These are phyloP conservation scores for Dolichopus griseipennis DNA, from an alignment of 2,888 invertebrate genomes.

Conservation along the genomic window DNA sequence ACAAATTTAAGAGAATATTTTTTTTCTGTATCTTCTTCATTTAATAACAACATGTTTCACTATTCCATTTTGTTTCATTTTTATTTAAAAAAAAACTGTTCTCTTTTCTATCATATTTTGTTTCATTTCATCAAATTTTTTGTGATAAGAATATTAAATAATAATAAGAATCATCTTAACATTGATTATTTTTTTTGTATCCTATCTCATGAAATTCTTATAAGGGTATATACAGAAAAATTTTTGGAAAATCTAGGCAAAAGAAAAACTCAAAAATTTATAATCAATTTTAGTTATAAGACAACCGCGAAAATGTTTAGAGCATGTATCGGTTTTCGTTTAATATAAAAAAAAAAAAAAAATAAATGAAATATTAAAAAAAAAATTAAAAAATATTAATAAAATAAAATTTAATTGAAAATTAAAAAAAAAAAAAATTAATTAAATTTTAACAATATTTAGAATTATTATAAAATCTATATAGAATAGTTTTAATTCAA, in stretches of 20 bases:
- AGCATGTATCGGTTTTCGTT: not conserved
- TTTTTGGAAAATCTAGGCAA: not conserved
- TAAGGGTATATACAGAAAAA: not conserved
- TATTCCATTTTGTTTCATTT: no score
- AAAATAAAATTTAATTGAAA: no score
- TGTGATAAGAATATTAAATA: no score
- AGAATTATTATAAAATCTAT: no score
- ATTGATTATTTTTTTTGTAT: no score
- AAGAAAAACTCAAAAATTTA: not conserved
- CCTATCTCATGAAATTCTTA: not conserved
- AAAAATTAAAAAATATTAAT: not conserved
- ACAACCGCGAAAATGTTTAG: constrained; percentile 4
- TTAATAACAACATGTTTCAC: no score
- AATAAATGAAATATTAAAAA: not conserved
- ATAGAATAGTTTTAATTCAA: no score
- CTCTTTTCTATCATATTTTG: no score
- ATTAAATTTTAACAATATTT: not conserved
- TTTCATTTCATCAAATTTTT: no score
- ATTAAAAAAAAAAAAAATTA: not conserved
- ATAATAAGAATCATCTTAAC: not conserved
- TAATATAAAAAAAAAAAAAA: not conserved
- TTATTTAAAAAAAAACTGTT: no score
- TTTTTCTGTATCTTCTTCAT: no score
- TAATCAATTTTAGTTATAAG: not conserved
- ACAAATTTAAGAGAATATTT: no score